Base-by-base conservation (phyloP, 2,113 vertebrate genomes). In the Ceyx melanurus region DNA sequence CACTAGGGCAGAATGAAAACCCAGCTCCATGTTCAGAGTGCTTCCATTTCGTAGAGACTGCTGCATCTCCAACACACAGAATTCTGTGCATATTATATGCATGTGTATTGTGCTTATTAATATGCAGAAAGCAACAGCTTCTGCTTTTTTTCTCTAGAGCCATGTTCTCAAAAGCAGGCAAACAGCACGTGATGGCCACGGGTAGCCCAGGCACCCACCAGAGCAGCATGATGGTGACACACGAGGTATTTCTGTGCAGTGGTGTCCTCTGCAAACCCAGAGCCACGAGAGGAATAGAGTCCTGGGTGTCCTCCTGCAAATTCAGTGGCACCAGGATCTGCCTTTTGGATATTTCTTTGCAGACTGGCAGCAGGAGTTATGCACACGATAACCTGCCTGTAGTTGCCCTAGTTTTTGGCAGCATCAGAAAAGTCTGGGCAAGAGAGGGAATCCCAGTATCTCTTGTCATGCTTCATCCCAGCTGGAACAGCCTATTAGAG, bases 341-440 rank as follows among this genome's bases (percentile, higher is more conserved):
- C 56, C 10, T 54, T 45, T 56, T 17, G 31, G 37, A 5, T 70
- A 40, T 60, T 67, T 22, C 22, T 50, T 42, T 56, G 17, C 50
- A 66, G 79, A 14, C 22, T 68, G 40, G 31, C 40, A 74, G 67
- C 75, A 73, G 79, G 26, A 84, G 37, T 48, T 25, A 8, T 7
- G 37, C 51, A 46, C 13, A 50, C 11, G 48, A 57, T 54, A 40
- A 60, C 1, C 9, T 53, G 75, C 70, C n/a, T 35, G 53, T 14
- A 53, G 71, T 78, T 79, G 78, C 18, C 86, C 88, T 17, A 61
- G 45, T 68, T 95, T 93, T 82, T 68, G 58, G 67, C 74, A 79
- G 45, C 29, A 40, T 37, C n/a, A n/a, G 62, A 33, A 46, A 76
- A 35, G 31, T 26, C 43, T n/a, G 40, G 82, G 10, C 9, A 9